Conservation (phyloP, 2,797 vertebrate genomes). For the Oophaga sylvatica region DNA sequence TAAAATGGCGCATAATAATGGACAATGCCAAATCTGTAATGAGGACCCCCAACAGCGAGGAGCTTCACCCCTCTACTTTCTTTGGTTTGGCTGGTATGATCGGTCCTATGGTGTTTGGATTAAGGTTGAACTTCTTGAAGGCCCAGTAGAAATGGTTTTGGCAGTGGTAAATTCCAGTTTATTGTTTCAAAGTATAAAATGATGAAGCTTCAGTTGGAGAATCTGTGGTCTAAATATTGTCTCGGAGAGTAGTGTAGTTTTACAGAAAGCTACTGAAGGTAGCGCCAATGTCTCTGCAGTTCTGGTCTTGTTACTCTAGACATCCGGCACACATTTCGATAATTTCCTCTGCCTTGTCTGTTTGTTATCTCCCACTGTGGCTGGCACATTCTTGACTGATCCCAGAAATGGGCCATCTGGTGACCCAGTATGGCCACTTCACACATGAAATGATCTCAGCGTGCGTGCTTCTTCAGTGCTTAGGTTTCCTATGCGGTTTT, state of each 20-base stretch:
- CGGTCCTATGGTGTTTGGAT: too few relatives aligned
- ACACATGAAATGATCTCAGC: neutral
- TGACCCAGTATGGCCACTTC: neutral
- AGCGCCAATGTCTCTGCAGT: neutral
- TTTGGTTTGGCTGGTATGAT: neutral
- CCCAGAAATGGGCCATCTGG: conserved; percentile 14
- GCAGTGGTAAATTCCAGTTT: neutral
- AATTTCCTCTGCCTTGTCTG: neutral
- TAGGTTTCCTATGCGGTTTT: neutral
- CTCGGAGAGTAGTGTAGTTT: too few relatives aligned
- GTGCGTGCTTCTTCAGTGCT: neutral
- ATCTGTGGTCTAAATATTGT: neutral
- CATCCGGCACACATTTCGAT: neutral
- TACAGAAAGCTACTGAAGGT: too few relatives aligned
- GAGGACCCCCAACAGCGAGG: neutral
- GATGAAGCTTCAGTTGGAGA: neutral
- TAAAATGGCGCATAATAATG: too few relatives aligned
- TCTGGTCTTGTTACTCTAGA: neutral
- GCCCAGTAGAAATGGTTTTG: too few relatives aligned
- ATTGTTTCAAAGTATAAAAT: neutral
- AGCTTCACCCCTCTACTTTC: neutral
- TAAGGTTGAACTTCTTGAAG: neutral
- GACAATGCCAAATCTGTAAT: too few relatives aligned
- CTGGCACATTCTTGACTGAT: neutral
- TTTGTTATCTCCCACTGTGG: conserved; percentile 5